phyloP scores from a whole-genome alignment of 2,797 vertebrate species.

The Loris lydekkerianus region DNA sequence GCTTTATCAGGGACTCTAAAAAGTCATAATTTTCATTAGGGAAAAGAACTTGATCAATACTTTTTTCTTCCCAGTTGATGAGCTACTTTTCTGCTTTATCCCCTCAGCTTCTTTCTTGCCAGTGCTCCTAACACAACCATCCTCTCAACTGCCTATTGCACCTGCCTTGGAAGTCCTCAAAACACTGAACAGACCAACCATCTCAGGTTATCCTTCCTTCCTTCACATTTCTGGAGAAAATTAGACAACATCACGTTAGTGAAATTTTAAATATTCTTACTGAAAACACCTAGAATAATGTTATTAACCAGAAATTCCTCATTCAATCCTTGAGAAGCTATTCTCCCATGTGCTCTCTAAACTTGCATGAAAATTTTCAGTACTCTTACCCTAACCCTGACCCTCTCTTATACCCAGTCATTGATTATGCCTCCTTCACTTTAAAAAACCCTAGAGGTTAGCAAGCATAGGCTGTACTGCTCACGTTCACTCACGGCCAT shows the following conservation, averaged over 20 bases:
- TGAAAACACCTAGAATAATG: slow-evolving; percentile 5
- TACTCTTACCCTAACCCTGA: neutral
- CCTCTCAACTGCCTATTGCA: neutral
- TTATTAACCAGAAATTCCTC: neutral
- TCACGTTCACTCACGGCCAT: neutral
- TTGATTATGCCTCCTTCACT: slow-evolving; percentile 7
- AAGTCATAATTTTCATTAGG: slow-evolving; percentile 70
- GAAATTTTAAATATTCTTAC: neutral
- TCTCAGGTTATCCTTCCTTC: neutral
- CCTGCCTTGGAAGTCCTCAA: neutral
- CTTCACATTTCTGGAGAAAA: neutral
- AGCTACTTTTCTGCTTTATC: slow-evolving; percentile 35
- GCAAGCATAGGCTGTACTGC: neutral
- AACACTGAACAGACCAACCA: neutral
- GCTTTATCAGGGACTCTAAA: slow-evolving; percentile 56
- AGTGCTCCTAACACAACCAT: neutral
- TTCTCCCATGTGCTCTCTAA: neutral
- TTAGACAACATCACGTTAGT: neutral
- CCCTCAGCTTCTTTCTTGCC: neutral
- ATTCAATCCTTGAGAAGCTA: neutral
- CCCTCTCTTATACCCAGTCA: neutral
- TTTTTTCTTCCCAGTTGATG: neutral
- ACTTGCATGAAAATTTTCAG: neutral
- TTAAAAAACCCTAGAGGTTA: neutral
- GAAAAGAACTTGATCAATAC: slow-evolving; percentile 38